Evolutionary conservation across 2,888 invertebrate species (phyloP).

Genomic region (Andrena minutula): DNA sequence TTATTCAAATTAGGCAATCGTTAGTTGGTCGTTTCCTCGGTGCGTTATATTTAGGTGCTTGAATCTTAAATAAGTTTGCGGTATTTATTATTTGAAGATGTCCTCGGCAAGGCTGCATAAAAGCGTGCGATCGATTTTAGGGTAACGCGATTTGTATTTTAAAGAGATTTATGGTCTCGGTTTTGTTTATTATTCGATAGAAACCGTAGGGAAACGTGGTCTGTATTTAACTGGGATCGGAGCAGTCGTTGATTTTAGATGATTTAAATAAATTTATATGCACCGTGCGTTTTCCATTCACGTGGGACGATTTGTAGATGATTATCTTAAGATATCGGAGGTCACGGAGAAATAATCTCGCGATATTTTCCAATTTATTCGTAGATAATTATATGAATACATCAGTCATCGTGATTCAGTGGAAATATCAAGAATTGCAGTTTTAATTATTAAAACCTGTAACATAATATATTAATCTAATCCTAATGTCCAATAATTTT

Average conservation of each 20-base stretch:
- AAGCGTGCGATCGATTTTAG: not conserved
- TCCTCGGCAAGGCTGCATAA: not conserved
- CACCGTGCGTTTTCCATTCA: not conserved
- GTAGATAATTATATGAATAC: not conserved
- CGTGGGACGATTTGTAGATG: constrained; percentile 2
- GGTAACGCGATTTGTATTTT: not conserved
- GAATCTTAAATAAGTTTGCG: not conserved
- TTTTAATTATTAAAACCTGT: not conserved
- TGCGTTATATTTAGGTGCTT: not conserved
- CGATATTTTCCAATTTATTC: not conserved
- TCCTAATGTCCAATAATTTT: not conserved
- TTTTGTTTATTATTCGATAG: not conserved
- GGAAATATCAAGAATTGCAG: not conserved
- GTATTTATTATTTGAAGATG: not conserved
- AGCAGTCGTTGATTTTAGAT: not conserved
- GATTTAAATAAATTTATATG: not conserved
- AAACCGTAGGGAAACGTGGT: no score
- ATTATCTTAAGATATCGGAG: constrained; percentile 8
- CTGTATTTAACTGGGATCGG: not conserved
- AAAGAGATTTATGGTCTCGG: not conserved
- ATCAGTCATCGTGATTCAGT: not conserved
- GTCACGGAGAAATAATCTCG: not conserved
- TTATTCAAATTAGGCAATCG: not conserved
- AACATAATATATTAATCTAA: no score
- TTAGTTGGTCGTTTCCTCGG: not conserved